phyloP scores from a whole-genome alignment of 2,797 vertebrate species.

The Mionectes olivaceus region DNA sequence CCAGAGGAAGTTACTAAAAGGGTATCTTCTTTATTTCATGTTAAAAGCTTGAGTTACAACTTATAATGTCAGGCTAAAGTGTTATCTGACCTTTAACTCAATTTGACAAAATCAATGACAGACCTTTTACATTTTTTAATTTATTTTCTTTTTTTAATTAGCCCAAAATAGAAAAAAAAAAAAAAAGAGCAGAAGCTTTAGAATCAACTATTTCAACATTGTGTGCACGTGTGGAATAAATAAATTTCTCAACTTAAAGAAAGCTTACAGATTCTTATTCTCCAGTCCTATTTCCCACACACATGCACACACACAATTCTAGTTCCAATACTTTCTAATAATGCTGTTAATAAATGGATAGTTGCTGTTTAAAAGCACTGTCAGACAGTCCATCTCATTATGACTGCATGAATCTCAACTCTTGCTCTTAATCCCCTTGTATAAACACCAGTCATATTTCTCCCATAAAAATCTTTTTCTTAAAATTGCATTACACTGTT shows the following conservation, averaged over 20 bases:
- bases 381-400: neutral
- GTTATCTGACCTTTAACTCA: neutral
- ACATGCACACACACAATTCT: neutral
- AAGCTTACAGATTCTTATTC: neutral
- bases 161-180: neutral
- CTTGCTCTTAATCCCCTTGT: neutral
- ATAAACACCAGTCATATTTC: neutral
- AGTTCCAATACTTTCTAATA: neutral
- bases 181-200: neutral
- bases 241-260: neutral
- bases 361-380: neutral
- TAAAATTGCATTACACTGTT: neutral
- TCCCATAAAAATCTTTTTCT: neutral
- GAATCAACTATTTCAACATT: neutral
- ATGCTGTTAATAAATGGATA: neutral
- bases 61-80: neutral
- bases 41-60: neutral
- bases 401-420: neutral
- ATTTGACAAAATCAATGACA: neutral
- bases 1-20: neutral
- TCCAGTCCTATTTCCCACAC: neutral
- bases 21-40: neutral
- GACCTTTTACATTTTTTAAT: neutral
- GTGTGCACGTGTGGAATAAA: neutral
- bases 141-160: neutral